Percentiles rank a stretch among this genome's conserved stretches.
Evolutionary conservation across 2,113 vertebrate genomes (phyloP).

Genomic region (Mastomys natalensis): DNA sequence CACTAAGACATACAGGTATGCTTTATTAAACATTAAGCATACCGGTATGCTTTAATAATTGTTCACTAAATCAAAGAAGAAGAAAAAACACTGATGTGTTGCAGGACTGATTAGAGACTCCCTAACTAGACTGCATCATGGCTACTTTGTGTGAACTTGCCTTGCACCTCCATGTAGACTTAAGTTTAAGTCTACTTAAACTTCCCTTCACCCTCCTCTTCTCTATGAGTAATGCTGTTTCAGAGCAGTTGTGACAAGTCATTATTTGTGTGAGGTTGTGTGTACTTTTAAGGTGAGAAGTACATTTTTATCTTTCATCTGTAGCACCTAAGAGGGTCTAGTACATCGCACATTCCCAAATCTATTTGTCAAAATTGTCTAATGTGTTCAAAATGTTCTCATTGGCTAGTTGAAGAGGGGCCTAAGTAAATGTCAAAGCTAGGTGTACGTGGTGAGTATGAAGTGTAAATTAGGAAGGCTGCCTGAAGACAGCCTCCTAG

Average conservation of each 20-base stretch:
- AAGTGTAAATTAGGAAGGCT: background rate
- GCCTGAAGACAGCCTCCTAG: background rate
- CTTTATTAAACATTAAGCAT: no score
- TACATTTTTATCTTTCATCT: conserved; percentile 1
- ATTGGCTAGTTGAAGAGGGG: conserved; percentile 16
- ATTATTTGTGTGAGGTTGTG: background rate
- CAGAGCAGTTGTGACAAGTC: background rate
- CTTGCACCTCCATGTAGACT: background rate
- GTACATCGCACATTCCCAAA: background rate
- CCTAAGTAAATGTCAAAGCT: background rate
- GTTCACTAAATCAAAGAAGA: background rate
- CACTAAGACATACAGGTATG: background rate
- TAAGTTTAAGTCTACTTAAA: background rate
- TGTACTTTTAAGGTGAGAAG: background rate
- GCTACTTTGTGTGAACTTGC: conserved; percentile 33
- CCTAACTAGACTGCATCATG: background rate
- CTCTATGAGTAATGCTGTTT: background rate
- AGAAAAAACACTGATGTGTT: background rate
- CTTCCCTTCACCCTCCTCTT: background rate
- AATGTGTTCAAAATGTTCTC: background rate
- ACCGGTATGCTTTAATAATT: background rate
- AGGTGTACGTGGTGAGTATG: background rate
- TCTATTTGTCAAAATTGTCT: background rate
- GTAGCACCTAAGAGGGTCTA: background rate
- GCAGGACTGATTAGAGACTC: background rate